Evolutionary conservation across 2,797 vertebrate species (phyloP), one percentile per base, ranked within the genome.

Genomic region (Anguilla marmorata): DNA sequence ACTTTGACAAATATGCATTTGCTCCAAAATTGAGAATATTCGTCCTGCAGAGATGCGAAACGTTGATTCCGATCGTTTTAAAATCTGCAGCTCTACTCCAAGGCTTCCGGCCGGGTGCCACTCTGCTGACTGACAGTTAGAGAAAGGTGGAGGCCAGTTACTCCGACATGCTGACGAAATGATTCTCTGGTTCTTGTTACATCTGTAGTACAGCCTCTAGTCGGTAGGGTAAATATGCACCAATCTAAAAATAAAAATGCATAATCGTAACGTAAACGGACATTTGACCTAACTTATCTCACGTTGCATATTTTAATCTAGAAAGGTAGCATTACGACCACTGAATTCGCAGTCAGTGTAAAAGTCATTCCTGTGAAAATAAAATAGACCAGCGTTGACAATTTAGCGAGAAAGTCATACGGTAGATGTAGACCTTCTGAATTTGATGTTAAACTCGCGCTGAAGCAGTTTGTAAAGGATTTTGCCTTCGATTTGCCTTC

Each of bases 101-200:
- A 66, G 30, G 63, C 84, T 88, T 88, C 87, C 87, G 87, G 66
- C 87, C 84, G 87, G 87, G 83, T 88, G 84, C 87, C 54, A 69
- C 60, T 88, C 66, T 85, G 84, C 87, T 88, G 87, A 88, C 83
- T 88, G 87, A 88, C 87, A 88, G 87, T 66, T 85, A 37, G 58
- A 76, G 84, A 69, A 85, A 88, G 85, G 85, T 74, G 87, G 63
- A 85, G 87, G 84, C 87, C 87, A 45, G 83, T 69, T 52, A n/a
- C 83, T 85, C 66, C 87, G 33, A 88, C 87, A 85, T 76, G 87
- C 87, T 88, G 83, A 85, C 87, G 54, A 84, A 85, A 58, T 76
- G 66, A 52, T 52, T 50, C 87, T 76, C 24, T 60, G 87, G 85
- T 88, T 88, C 87, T 58, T 66, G 50, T 37, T n/a, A 21, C 48